These are phyloP conservation scores for Pachycephus smyrnensis DNA, from an alignment of 2,888 invertebrate species.

Conservation along the genomic window DNA sequence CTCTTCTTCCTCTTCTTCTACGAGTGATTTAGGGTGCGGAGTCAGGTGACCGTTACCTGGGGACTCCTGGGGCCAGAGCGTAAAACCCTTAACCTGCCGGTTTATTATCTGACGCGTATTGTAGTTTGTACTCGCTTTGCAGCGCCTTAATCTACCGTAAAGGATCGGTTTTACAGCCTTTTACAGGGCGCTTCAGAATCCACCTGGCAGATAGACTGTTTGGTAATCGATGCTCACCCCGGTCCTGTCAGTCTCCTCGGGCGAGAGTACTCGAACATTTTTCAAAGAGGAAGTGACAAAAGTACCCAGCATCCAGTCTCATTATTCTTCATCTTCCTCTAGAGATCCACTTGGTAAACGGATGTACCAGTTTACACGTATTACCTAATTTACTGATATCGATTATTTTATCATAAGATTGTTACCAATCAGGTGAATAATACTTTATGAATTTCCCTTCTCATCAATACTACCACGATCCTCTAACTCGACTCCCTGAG, in stretches of 20 bases:
- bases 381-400: neutral
- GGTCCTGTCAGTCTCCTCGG: conserved; percentile 1
- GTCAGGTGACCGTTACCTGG: conserved; percentile 30
- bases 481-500: neutral
- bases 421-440: neutral
- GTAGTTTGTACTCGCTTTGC: conserved; percentile 37
- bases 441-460: neutral
- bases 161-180: conserved; percentile 41
- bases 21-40: conserved; percentile 29
- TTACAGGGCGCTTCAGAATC: conserved; percentile 27
- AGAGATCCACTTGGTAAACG: neutral
- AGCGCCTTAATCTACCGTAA: conserved; percentile 44
- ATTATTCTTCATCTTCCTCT: neutral
- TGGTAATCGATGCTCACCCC: conserved; percentile 1
- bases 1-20: neutral
- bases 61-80: conserved; percentile 7
- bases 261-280: neutral
- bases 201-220: conserved; percentile 28
- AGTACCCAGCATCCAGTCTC: neutral
- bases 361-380: neutral
- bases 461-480: neutral
- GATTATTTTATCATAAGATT: neutral
- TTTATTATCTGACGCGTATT: conserved; percentile 47
- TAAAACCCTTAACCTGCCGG: conserved; percentile 44
- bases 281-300: neutral